phyloP scores from a whole-genome alignment of 2,797 vertebrate genomes.

The Pitangus sulphuratus region DNA sequence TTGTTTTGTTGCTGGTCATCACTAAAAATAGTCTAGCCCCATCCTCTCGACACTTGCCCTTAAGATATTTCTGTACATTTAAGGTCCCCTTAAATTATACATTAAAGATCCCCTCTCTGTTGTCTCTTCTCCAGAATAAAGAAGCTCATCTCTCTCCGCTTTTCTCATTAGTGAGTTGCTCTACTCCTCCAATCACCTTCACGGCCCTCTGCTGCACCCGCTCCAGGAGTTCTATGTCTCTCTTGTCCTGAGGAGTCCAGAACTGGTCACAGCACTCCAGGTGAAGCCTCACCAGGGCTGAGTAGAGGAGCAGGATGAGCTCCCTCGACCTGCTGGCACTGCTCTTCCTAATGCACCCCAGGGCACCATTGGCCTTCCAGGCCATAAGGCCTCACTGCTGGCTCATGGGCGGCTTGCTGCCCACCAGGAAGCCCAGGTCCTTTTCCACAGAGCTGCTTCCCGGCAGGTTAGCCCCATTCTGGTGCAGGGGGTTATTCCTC shows the following conservation, averaged over 20 bases:
- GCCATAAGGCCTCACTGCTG: neutral
- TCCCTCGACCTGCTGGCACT: neutral
- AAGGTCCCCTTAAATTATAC: too few relatives aligned
- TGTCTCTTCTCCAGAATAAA: neutral
- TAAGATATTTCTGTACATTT: neutral
- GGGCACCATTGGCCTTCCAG: neutral
- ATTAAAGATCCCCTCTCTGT: neutral
- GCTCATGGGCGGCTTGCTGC: neutral
- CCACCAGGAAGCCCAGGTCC: neutral
- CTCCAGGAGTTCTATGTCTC: neutral
- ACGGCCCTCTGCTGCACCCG: fast-evolving
- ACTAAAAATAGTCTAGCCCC: neutral
- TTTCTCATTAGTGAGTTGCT: neutral
- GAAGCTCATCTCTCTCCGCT: neutral
- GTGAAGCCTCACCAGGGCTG: neutral
- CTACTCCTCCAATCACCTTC: neutral
- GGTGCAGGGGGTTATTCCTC: too few relatives aligned
- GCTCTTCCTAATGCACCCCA: neutral
- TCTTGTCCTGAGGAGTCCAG: neutral
- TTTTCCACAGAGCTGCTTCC: too few relatives aligned
- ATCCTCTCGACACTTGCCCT: neutral
- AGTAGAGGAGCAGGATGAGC: neutral
- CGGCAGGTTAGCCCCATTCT: too few relatives aligned
- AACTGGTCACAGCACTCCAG: neutral
- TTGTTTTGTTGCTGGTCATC: neutral